Evolutionary conservation across 2,888 invertebrate species (phyloP).

Genomic region (Epinotia ramella): DNA sequence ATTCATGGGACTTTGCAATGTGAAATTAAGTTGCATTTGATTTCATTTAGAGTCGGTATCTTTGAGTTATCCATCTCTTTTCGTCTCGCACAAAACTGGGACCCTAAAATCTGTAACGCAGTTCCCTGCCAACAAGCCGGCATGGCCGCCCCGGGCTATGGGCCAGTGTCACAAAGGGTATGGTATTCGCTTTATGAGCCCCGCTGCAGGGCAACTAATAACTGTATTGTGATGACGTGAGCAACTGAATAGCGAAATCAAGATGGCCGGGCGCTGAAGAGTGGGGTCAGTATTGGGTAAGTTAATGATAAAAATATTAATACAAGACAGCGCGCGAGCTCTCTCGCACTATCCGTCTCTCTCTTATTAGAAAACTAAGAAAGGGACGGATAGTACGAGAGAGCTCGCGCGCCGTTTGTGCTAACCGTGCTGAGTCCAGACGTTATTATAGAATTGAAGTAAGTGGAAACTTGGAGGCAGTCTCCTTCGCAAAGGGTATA

Average conservation of each 20-base stretch:
- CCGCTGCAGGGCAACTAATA: too few species aligned
- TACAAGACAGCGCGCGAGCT: not conserved
- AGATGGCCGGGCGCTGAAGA: not conserved
- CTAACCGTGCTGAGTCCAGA: not conserved
- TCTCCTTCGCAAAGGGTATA: too few species aligned
- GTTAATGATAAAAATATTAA: not conserved
- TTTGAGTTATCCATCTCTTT: not conserved
- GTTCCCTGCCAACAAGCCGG: not conserved
- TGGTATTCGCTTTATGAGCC: not conserved
- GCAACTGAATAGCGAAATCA: not conserved
- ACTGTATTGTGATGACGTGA: not conserved
- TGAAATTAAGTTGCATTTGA: too few species aligned
- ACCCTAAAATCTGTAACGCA: not conserved
- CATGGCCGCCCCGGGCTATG: conserved; percentile 4
- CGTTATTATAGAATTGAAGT: not conserved
- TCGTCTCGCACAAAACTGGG: too few species aligned
- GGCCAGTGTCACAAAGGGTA: not conserved
- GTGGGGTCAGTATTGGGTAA: conserved; percentile 2
- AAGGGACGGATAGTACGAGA: too few species aligned
- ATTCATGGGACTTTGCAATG: too few species aligned
- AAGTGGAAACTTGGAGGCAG: too few species aligned
- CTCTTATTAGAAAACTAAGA: too few species aligned
- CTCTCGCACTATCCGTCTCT: too few species aligned
- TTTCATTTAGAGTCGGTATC: too few species aligned
- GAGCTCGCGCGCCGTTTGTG: too few species aligned